Percentiles rank a stretch among this genome's conserved stretches.
These are phyloP conservation scores for Troides helena DNA, from an alignment of 2,888 invertebrate genomes.

Conservation along the genomic window DNA sequence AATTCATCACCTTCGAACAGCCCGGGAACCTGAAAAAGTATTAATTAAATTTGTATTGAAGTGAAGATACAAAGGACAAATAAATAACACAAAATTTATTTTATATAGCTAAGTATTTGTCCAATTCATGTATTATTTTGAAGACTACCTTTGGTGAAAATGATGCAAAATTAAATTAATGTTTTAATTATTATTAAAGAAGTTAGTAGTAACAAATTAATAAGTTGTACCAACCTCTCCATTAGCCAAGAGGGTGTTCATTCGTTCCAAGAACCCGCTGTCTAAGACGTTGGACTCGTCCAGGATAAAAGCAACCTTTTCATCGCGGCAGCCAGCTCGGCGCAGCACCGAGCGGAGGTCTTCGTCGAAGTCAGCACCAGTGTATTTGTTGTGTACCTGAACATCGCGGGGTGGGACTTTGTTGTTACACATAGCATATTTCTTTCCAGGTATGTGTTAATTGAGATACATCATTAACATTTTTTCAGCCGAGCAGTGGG, in stretches of 20 bases:
- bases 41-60: not conserved
- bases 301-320: conserved; percentile 99
- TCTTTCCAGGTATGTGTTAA: too few species aligned
- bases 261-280: conserved; percentile 98
- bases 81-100: too few species aligned
- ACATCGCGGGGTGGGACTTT: not conserved
- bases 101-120: too few species aligned
- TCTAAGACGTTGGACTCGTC: conserved; percentile 99
- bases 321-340: conserved; percentile 95
- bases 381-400: conserved; percentile 98
- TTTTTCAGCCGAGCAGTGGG: too few species aligned
- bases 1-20: conserved; percentile 98
- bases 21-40: conserved; percentile 85
- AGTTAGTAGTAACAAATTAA: too few species aligned
- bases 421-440: too few species aligned
- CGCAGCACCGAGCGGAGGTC: conserved; percentile 94
- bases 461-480: too few species aligned
- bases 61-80: not conserved
- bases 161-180: too few species aligned
- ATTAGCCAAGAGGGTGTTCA: conserved; percentile 99
- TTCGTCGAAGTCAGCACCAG: conserved; percentile 99
- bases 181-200: too few species aligned
- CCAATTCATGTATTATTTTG: too few species aligned
- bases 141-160: too few species aligned
- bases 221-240: conserved; percentile 84